A percentile compares a stretch with the other conserved stretches of the same genome.
Conservation (phyloP, 2,113 vertebrate species). For the Herpetotheres cachinnans region DNA sequence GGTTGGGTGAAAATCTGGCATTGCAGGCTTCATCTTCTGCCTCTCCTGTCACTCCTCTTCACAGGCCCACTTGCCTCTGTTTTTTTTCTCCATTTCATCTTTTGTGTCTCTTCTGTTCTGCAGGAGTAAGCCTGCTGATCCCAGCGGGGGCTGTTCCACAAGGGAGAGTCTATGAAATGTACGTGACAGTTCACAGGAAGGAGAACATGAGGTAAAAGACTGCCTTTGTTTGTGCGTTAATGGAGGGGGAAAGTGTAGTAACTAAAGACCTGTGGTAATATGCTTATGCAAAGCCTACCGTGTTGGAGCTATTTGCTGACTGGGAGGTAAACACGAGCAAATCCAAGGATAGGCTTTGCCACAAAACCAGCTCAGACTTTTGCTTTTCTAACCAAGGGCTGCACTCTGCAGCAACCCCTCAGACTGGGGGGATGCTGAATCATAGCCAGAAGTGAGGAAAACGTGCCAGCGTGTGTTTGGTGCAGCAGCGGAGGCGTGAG, state of each 20-base stretch:
- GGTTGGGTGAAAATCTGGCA: background rate
- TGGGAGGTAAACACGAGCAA: background rate
- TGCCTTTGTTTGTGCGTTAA: background rate
- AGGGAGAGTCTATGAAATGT: constrained; percentile 98
- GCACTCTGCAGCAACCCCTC: background rate
- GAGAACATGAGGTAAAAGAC: constrained; percentile 91
- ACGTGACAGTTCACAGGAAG: constrained; percentile 96
- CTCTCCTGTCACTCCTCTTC: background rate
- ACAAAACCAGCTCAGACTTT: background rate
- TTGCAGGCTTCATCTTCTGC: background rate
- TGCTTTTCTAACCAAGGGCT: background rate
- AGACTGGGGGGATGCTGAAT: background rate
- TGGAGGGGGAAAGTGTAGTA: background rate
- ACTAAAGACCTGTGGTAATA: background rate
- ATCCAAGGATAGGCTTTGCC: background rate
- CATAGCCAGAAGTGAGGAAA: background rate
- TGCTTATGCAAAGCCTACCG: background rate
- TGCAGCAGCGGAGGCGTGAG: background rate
- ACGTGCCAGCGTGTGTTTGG: background rate
- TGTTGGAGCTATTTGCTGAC: background rate
- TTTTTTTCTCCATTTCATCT: background rate
- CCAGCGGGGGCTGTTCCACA: constrained; percentile 94
- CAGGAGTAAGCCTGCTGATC: constrained; percentile 96
- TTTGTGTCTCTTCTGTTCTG: constrained; percentile 52
- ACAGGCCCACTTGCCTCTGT: background rate